These are phyloP conservation scores for Scylla paramamosain DNA, from an alignment of 1,140 invertebrate genomes.

Conservation along the genomic window DNA sequence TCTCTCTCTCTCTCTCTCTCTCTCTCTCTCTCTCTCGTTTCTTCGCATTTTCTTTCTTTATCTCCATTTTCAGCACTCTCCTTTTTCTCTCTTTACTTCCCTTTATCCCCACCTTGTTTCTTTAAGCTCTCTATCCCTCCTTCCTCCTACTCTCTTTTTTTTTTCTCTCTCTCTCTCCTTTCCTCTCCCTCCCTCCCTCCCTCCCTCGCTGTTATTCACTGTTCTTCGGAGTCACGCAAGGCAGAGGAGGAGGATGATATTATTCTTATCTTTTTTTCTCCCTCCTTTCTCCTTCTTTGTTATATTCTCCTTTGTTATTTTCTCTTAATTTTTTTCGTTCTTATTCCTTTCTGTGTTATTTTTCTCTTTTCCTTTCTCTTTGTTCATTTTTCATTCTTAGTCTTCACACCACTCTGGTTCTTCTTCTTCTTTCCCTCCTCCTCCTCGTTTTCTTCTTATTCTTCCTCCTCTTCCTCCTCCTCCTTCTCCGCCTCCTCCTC, in stretches of 20 bases:
- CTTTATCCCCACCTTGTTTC: too few relatives aligned
- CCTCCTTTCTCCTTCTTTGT: not conserved
- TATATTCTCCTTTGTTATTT: not conserved
- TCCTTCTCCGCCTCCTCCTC: not conserved
- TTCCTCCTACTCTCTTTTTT: not conserved
- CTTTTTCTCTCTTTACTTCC: too few relatives aligned
- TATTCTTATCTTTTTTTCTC: not conserved
- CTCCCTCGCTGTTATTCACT: not conserved
- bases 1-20: not conserved
- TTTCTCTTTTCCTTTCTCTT: too few relatives aligned
- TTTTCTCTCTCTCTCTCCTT: not conserved
- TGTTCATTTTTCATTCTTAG: too few relatives aligned
- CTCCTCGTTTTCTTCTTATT: not conserved
- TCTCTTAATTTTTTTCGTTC: not conserved
- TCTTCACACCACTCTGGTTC: not conserved
- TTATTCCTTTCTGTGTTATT: not conserved
- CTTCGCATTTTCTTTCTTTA: not conserved
- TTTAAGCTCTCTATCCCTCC: too few relatives aligned
- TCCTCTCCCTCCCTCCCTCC: not conserved
- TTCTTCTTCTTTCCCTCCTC: not conserved
- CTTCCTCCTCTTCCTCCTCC: not conserved
- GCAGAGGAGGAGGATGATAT: not conserved
- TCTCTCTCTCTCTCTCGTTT: not conserved
- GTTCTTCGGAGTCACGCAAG: not conserved
- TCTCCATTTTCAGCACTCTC: too few relatives aligned